phyloP scores from a whole-genome alignment of 2,888 invertebrate species.

The Cheilosia pagana region DNA sequence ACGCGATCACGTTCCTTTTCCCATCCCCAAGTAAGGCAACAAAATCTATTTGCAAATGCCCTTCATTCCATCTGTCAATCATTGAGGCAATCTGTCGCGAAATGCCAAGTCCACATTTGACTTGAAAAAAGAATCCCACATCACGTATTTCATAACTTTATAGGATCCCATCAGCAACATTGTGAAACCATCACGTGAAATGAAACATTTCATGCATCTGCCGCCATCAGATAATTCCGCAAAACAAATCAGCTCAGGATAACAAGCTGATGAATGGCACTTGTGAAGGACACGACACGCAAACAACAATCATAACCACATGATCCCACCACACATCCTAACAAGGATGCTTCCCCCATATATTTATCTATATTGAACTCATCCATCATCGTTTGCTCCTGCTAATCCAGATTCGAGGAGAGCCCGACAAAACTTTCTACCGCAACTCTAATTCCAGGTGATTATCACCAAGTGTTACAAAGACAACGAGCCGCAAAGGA shows the following conservation, averaged over 20 bases:
- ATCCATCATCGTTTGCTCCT: slow-evolving; percentile 61
- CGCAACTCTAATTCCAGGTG: slow-evolving; percentile 72
- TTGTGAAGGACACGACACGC: slow-evolving; percentile 43
- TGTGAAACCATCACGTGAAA: slow-evolving; percentile 41
- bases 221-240: slow-evolving; percentile 31
- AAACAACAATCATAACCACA: slow-evolving; percentile 68
- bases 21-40: background rate
- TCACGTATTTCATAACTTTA: slow-evolving; percentile 73
- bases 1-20: too few relatives aligned
- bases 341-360: slow-evolving; percentile 58
- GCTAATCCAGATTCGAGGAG: slow-evolving; percentile 53
- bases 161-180: slow-evolving; percentile 34
- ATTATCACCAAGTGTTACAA: slow-evolving; percentile 73
- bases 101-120: background rate
- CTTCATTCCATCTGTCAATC: background rate
- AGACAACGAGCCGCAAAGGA: slow-evolving; percentile 18
- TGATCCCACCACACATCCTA: slow-evolving; percentile 63
- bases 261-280: slow-evolving; percentile 70
- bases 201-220: slow-evolving; percentile 73
- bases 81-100: slow-evolving; percentile 31
- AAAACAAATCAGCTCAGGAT: slow-evolving; percentile 64
- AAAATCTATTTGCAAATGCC: background rate
- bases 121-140: slow-evolving; percentile 25
- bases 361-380: slow-evolving; percentile 62
- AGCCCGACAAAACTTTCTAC: slow-evolving; percentile 52